phyloP scores from a whole-genome alignment of 2,888 invertebrate species.

The Mylabris sibirica region DNA sequence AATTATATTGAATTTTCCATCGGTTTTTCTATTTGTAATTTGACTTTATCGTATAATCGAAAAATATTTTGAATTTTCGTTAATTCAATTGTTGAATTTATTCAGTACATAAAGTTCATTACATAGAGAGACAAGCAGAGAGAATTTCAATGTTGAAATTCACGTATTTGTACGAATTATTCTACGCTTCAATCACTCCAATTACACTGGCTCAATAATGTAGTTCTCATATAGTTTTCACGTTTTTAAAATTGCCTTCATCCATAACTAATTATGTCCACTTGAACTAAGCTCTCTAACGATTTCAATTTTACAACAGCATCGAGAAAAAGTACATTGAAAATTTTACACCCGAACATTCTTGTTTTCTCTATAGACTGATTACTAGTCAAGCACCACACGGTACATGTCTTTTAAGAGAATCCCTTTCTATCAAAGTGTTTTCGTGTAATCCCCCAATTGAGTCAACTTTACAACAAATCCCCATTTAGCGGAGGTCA shows the following conservation, averaged over 20 bases:
- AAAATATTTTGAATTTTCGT: background rate
- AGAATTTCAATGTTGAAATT: background rate
- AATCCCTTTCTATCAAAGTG: background rate
- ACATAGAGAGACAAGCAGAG: background rate
- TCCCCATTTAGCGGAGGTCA: conserved; percentile 9
- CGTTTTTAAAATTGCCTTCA: background rate
- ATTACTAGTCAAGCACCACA: background rate
- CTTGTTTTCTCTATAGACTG: background rate
- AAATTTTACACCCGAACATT: too few species aligned
- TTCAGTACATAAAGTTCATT: background rate
- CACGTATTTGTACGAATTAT: background rate
- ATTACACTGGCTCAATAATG: background rate
- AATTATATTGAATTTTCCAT: background rate
- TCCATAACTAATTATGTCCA: background rate
- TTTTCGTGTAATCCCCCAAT: background rate
- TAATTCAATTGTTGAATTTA: background rate
- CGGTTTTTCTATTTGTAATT: background rate
- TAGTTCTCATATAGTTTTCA: background rate
- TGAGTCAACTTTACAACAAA: conserved; percentile 1
- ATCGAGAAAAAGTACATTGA: background rate
- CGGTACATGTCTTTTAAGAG: background rate
- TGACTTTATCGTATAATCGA: background rate
- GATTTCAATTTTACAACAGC: background rate
- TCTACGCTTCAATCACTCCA: background rate
- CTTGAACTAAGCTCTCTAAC: background rate